A percentile compares a stretch with the other conserved stretches of the same genome.
These are phyloP conservation scores for Empidonax alnorum DNA, from an alignment of 2,113 vertebrate species.

Conservation along the genomic window DNA sequence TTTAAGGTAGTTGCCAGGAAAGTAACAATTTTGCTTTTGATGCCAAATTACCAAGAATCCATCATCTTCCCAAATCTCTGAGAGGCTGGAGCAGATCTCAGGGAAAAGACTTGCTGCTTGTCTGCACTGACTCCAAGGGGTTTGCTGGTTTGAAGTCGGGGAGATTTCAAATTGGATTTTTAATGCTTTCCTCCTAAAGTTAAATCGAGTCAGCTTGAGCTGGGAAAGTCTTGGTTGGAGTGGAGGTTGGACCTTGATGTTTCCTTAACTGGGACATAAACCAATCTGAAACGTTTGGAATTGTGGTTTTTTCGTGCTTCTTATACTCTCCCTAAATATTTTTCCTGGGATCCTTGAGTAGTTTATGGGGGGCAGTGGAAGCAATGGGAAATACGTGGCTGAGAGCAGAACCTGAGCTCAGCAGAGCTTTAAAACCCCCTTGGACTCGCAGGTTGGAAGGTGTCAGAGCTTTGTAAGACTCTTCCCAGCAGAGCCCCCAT, in stretches of 20 bases:
- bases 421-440: not conserved
- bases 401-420: not conserved
- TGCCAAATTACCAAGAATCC: not conserved
- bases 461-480: not conserved
- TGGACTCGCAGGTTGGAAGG: not conserved
- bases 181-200: not conserved
- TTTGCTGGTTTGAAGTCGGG: not conserved
- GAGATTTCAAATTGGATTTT: not conserved
- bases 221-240: not conserved
- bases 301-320: fast-evolving
- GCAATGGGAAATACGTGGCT: not conserved
- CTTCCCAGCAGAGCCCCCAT: fast-evolving
- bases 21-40: not conserved
- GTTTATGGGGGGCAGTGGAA: not conserved
- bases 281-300: not conserved
- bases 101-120: not conserved
- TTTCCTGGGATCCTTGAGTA: not conserved
- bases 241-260: not conserved
- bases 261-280: not conserved
- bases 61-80: not conserved
- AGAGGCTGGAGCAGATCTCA: not conserved
- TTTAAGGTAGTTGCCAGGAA: not conserved
- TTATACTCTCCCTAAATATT: not conserved
- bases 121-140: not conserved
- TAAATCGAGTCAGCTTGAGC: too few species aligned